Evolutionary conservation across 2,888 invertebrate genomes (phyloP), one percentile per base, ranked within the genome.

Genomic region (Megamerina dolium): DNA sequence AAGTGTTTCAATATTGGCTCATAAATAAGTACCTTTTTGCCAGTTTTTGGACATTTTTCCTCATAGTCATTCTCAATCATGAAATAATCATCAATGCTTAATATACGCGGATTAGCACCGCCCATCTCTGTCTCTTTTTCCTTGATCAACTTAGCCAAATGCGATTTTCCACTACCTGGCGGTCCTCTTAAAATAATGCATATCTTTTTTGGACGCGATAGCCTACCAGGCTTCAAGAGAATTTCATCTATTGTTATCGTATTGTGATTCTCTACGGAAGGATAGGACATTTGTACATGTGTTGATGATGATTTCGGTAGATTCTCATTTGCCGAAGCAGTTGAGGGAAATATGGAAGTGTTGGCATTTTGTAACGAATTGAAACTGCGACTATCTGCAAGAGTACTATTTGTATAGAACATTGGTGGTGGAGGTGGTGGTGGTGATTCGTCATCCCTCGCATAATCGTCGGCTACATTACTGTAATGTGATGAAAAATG

Each of bases 81-180:
- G 63, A 94, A 96, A 72, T 96, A 96, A 73, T 96, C 95, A 68
- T 96, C 95, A 48, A 96, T 79, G 48, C 91, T 92, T 62, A 96
- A 77, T 61, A 96, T 90, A 54, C 95, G 78, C 0, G 89, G 92
- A n/a, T 90, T 85, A 44, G 85, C 83, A 5, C 91, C 92, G 30
- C 88, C 87, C 72, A 85, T 82, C 66, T 89, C 87, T 1, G 88
- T 80, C 76, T 84, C 84, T 62, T 78, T 79, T 46, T 83, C 83
- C 66, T 93, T 89, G 53, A 93, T 89, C 47, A 91, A 73, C 73
- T 88, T 90, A 0, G 92, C 89, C 48, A 91, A 77, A 70, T 85
- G 87, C 6, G 92, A 89, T 74, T 96, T 96, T 27, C 96, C 96
- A 69, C 93, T 87, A 9, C 96, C 96, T 1, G 96, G 94, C 13